Evolutionary conservation across 2,113 vertebrate species (phyloP), one percentile per base, ranked within the genome.

Genomic region (Cyprinodon variegatus): DNA sequence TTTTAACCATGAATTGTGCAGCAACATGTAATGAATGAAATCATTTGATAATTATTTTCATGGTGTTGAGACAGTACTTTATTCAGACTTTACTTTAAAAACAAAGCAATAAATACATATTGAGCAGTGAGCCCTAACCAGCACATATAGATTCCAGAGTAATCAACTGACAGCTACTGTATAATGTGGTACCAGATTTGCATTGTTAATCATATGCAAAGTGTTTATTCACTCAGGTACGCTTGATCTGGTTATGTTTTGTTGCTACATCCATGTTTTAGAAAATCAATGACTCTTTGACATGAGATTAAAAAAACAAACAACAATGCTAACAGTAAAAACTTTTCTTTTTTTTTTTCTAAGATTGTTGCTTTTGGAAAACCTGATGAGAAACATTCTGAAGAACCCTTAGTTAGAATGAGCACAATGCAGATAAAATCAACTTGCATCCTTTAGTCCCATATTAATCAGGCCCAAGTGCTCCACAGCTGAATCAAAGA

Each of bases 401-500:
- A 38, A n/a, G 6, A 57, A 20, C 29, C 29, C 17, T 15, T 0
- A 22, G 65, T 71, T 22, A 53, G 13, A 82, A 63, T 41, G 4
- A 69, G 46, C 22, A 48, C 65, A 77, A 61, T 38, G 12, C 15
- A 22, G 22, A 61, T 40, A n/a, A 22, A 61, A 46, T 37, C 38
- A 3, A 62, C 20, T 6, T 38, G 5, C 69, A 41, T 38, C 57
- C 68, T n/a, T 22, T 13, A 61, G 59, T 41, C 39, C 12, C n/a
- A 36, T 12, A 36, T 65, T 13, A 29, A 68, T 74, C 3, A 22
- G 68, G 15, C 61, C 61, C 29, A 4, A 43, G 14, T 46, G 4
- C 37, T 22, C 68, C 46, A 37, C 38, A 38, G 43, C 17, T 17
- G 17, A 65, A 69, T 50, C 57, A 36, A 72, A 65, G 39, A 69